Conservation (phyloP, 2,113 vertebrate genomes). For the Clinocottus analis region DNA sequence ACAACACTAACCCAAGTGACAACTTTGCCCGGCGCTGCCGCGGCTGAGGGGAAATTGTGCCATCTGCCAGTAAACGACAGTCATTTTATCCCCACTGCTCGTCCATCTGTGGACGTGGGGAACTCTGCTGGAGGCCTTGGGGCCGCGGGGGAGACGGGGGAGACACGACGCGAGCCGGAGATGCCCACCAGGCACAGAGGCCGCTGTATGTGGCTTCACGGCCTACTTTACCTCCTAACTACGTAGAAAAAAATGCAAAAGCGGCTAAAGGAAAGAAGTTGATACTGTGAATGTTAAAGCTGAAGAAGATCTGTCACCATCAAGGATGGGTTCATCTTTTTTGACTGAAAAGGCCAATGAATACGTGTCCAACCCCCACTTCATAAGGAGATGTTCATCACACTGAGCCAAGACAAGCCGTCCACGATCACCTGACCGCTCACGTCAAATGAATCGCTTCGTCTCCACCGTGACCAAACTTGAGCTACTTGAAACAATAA, state of each 20-base stretch:
- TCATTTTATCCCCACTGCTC: conserved; percentile 72
- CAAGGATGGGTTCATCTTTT: too few relatives aligned
- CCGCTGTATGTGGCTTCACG: neutral
- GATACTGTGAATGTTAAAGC: neutral
- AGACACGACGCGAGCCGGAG: conserved; percentile 11
- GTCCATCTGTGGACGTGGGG: conserved; percentile 72
- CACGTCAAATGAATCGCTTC: conserved; percentile 15
- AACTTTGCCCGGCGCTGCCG: conserved; percentile 36
- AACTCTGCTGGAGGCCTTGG: conserved; percentile 38
- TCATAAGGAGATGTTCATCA: neutral
- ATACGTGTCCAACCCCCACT: too few relatives aligned
- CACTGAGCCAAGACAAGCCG: neutral
- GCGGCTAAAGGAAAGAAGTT: neutral
- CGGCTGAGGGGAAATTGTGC: conserved; percentile 63
- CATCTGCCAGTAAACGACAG: conserved; percentile 73
- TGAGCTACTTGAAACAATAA: conserved; percentile 20
- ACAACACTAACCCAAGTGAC: conserved; percentile 40
- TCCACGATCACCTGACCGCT: conserved; percentile 11
- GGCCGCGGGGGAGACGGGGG: conserved; percentile 16
- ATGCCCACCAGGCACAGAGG: neutral
- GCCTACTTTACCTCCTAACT: neutral
- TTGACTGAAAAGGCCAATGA: too few relatives aligned
- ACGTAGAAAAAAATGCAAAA: neutral
- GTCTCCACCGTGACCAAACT: neutral
- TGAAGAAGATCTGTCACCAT: neutral